Base-by-base conservation (phyloP, 2,113 vertebrate genomes). In the Toxostoma redivivum region DNA sequence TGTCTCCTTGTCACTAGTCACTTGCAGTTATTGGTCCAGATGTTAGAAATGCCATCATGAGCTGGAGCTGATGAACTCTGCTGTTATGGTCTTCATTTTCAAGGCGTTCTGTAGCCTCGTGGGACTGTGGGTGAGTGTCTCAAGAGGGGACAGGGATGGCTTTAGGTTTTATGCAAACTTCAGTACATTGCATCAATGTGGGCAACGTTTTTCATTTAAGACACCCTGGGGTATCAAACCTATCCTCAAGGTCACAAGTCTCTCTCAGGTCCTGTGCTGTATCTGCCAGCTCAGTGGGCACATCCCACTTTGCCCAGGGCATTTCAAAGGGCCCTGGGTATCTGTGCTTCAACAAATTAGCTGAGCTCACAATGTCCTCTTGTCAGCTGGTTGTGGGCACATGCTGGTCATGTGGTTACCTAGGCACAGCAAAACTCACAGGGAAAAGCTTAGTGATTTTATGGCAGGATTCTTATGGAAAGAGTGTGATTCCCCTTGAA, bases 1-100 rank as follows among this genome's bases (percentile, higher is more conserved):
- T 96, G 93, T 94, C 88, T 96, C 79, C 92, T 88, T 88, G 85
- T 95, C 90, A 94, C 82, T 83, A 96, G 80, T 94, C 91, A 81
- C 86, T 94, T 81, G 82, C 61, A 86, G 86, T 94, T 96, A 90
- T 14, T 20, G 53, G 67, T 64, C 86, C 45, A 25, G 76, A 88
- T 93, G 90, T 93, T 83, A 56, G 88, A 86, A 93, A 90, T 64
- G 67, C 56, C 67, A 38, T 94, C 51, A 19, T 2, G 10, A 86
- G 72, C 51, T 37, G 16, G 53, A 93, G 64, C 22, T 90, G 94
- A 66, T 77, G 74, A 92, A 37, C 62, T 88, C 88, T 9, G 5
- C 11, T 54, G 21, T 81, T 66, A 47, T 0, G 3, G n/a, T 86
- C 83, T 80, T 91, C 37, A 22, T 64, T 93, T 64, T 45, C 72